A percentile compares a stretch with the other conserved stretches of the same genome.
Conservation (phyloP, 2,113 vertebrate species). For the Proteles cristata region DNA sequence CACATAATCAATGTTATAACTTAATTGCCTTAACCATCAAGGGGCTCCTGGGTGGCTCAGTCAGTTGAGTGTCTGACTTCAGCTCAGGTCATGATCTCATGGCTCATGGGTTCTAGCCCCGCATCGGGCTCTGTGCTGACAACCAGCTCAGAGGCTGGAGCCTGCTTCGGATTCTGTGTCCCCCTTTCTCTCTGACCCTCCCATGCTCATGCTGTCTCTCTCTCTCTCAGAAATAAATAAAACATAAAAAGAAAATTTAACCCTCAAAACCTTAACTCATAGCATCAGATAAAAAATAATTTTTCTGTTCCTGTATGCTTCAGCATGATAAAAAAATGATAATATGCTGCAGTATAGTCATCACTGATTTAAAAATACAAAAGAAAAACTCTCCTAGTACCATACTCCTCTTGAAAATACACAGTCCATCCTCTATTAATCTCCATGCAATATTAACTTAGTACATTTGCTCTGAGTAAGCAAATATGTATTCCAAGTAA, state of each 20-base stretch:
- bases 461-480: neutral
- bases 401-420: neutral
- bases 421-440: neutral
- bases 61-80: too few species aligned
- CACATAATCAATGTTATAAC: neutral
- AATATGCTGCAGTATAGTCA: neutral
- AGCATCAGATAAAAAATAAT: neutral
- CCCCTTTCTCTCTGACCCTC: too few species aligned
- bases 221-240: too few species aligned
- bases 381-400: neutral
- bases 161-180: too few species aligned
- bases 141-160: too few species aligned
- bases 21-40: neutral
- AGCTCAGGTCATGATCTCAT: too few species aligned
- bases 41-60: too few species aligned
- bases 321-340: neutral
- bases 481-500: neutral
- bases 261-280: neutral
- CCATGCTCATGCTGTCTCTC: too few species aligned
- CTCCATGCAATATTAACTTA: neutral
- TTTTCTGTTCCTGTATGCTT: neutral
- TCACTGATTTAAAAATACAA: neutral
- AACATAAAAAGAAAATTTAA: neutral
- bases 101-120: too few species aligned
- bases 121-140: too few species aligned